phyloP scores from a whole-genome alignment of 1,140 invertebrate species.

The Planococcus citri region DNA sequence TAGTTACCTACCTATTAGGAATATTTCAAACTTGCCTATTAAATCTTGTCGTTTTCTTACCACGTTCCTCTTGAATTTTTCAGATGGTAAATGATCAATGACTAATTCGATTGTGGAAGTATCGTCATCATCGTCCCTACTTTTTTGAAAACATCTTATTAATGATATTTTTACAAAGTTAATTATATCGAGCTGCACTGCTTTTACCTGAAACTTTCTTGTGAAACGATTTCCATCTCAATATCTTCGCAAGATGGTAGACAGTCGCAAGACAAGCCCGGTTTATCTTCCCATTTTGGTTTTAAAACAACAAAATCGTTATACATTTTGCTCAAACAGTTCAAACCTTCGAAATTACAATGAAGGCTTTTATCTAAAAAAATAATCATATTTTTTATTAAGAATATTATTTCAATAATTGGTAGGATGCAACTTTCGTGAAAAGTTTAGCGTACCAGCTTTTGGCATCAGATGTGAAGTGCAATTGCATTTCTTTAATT shows the following conservation, averaged over 20 bases:
- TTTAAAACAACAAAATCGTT: slow-evolving; percentile 46
- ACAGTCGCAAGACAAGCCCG: slow-evolving; percentile 44
- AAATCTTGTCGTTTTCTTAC: slow-evolving; percentile 46
- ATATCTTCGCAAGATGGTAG: slow-evolving; percentile 47
- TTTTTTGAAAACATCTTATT: too few species aligned
- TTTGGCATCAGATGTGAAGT: slow-evolving; percentile 51
- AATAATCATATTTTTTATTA: too few species aligned
- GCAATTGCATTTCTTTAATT: slow-evolving; percentile 47
- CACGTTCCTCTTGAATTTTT: slow-evolving; percentile 47
- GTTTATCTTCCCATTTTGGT: slow-evolving; percentile 30
- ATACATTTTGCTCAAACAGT: slow-evolving; percentile 46
- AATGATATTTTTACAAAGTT: neutral
- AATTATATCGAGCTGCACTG: too few species aligned
- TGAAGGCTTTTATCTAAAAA: slow-evolving; percentile 30
- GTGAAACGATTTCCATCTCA: slow-evolving; percentile 31
- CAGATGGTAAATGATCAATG: slow-evolving; percentile 42
- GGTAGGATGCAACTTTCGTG: neutral
- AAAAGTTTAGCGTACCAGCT: slow-evolving; percentile 32
- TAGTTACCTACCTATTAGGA: neutral
- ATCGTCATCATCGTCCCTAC: slow-evolving; percentile 18
- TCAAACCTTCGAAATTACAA: slow-evolving; percentile 45
- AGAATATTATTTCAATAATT: too few species aligned
- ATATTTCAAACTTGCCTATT: slow-evolving; percentile 40
- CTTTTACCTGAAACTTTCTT: slow-evolving; percentile 22
- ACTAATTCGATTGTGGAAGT: slow-evolving; percentile 39